phyloP scores from a whole-genome alignment of 2,888 invertebrate species.

The Apotomis capreana region DNA sequence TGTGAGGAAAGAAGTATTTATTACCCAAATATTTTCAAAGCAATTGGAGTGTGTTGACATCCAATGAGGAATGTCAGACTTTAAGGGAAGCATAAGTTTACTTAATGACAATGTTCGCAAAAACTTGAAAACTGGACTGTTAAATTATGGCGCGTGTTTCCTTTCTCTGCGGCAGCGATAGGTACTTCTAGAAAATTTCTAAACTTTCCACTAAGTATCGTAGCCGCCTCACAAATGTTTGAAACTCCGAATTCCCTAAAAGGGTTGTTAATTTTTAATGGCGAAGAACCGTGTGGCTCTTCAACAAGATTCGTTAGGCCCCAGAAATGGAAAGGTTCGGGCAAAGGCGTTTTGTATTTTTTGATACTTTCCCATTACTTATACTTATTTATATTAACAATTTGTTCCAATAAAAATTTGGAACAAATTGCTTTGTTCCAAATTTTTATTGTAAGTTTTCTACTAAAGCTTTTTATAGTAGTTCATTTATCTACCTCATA shows the following conservation, averaged over 20 bases:
- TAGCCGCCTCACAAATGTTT: constrained; percentile 22
- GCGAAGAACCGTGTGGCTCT: constrained; percentile 28
- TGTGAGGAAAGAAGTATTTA: too few species aligned
- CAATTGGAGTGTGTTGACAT: too few species aligned
- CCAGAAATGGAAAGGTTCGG: constrained; percentile 17
- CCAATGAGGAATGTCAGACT: too few species aligned
- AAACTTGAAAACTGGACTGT: not conserved
- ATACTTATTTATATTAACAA: too few species aligned
- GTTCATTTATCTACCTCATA: too few species aligned
- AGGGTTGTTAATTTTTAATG: constrained; percentile 42
- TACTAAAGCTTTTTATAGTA: too few species aligned
- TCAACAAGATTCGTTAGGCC: constrained; percentile 28
- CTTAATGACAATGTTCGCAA: too few species aligned
- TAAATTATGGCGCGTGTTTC: not conserved
- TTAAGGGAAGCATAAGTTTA: too few species aligned
- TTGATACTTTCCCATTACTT: not conserved
- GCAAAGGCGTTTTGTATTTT: not conserved
- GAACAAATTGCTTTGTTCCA: too few species aligned
- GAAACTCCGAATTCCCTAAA: constrained; percentile 32
- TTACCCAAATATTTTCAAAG: too few species aligned
- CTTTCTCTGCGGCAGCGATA: not conserved
- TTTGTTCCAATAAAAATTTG: too few species aligned
- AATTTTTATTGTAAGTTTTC: too few species aligned
- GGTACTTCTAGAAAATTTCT: not conserved
- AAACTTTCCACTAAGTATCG: constrained; percentile 19